These are phyloP conservation scores for Donacobius atricapilla DNA, from an alignment of 2,113 vertebrate species.

Conservation along the genomic window DNA sequence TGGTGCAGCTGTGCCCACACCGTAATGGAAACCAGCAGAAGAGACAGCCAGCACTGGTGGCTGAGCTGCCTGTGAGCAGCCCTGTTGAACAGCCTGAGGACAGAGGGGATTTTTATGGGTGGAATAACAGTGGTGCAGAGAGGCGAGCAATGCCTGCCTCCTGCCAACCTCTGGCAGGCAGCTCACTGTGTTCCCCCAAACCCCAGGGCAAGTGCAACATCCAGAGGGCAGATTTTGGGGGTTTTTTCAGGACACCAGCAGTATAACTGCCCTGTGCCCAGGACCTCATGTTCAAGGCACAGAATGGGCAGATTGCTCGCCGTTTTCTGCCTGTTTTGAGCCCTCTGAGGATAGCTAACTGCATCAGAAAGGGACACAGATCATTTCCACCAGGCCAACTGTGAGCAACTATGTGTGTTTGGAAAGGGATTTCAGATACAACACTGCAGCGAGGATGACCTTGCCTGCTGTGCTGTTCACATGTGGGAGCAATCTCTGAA, in stretches of 20 bases:
- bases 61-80: neutral
- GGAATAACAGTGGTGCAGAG: neutral
- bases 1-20: accelerated
- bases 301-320: neutral
- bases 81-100: accelerated
- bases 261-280: neutral
- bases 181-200: accelerated
- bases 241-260: neutral
- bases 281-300: neutral
- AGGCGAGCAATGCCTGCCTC: neutral
- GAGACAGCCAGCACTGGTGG: accelerated
- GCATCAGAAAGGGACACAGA: neutral
- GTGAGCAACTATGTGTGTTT: accelerated
- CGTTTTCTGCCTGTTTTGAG: neutral
- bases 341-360: neutral
- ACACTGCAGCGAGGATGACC: neutral
- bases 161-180: neutral
- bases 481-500: neutral
- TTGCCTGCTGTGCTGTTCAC: neutral
- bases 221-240: no score
- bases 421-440: neutral
- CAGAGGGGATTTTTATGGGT: accelerated
- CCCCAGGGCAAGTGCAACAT: accelerated
- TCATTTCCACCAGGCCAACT: neutral
- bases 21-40: accelerated